phyloP scores from a whole-genome alignment of 2,113 vertebrate genomes.

The Xiphophorus maculatus region DNA sequence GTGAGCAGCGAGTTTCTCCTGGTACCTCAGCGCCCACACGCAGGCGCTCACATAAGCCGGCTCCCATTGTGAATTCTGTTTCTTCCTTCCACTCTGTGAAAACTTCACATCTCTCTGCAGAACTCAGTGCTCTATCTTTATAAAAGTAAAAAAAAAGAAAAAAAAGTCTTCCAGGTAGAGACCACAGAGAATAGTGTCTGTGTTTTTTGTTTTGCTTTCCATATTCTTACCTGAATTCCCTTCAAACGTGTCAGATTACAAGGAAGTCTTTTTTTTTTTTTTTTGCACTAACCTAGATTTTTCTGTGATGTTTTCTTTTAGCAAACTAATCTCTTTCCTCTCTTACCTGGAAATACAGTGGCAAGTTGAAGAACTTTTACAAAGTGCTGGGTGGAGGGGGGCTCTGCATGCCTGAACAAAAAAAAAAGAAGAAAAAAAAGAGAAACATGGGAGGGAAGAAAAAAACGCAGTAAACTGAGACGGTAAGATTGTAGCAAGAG shows the following conservation, averaged over 20 bases:
- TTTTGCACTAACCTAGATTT: conserved; percentile 43
- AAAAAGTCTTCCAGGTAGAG: conserved; percentile 32
- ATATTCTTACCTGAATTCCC: conserved; percentile 40
- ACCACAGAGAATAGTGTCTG: conserved; percentile 54
- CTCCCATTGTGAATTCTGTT: conserved; percentile 35
- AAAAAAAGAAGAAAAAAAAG: conserved; percentile 30
- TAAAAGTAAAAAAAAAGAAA: conserved; percentile 6
- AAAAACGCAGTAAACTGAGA: conserved; percentile 17
- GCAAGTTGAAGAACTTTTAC: conserved; percentile 25
- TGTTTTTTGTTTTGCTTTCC: conserved; percentile 45
- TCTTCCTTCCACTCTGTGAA: conserved; percentile 33
- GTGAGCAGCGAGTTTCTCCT: conserved; percentile 39
- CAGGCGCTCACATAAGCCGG: conserved; percentile 31
- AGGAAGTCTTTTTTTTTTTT: background rate
- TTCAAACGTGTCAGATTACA: conserved; percentile 50
- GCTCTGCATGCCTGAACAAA: too few relatives aligned
- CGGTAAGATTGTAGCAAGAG: conserved; percentile 11
- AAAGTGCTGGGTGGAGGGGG: background rate
- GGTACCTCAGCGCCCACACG: conserved; percentile 53
- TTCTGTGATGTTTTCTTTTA: conserved; percentile 24
- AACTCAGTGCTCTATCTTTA: conserved; percentile 30
- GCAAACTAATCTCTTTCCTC: background rate
- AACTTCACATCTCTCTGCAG: conserved; percentile 39
- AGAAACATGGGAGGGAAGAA: background rate
- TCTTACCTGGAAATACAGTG: conserved; percentile 17